Percentiles rank a stretch among this genome's conserved stretches.
phyloP scores from a whole-genome alignment of 2,888 invertebrate species.

The Agrochola macilenta region DNA sequence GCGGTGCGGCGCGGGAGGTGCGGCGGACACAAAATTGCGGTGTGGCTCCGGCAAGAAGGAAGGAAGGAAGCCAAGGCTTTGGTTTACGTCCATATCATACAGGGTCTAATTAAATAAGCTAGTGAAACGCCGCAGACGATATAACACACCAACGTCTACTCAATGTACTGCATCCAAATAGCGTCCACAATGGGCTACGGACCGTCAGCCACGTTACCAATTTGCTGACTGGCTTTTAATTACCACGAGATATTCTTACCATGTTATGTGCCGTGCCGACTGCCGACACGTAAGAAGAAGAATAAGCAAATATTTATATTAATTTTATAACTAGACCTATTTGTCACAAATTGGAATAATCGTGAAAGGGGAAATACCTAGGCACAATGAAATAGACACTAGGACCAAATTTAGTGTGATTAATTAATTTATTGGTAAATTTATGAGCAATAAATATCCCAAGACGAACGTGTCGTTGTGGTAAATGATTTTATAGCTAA shows the following conservation, averaged over 20 bases:
- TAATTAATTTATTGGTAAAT: not conserved
- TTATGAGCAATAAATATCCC: constrained; percentile 19
- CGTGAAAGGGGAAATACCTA: not conserved
- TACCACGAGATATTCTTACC: not conserved
- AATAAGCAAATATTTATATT: not conserved
- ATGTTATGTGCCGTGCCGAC: not conserved
- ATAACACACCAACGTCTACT: too few relatives aligned
- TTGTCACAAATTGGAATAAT: not conserved
- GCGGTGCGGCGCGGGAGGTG: too few relatives aligned
- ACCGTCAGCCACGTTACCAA: too few relatives aligned
- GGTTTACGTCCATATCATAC: too few relatives aligned
- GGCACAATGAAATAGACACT: not conserved
- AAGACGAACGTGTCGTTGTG: constrained; percentile 16
- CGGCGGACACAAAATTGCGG: too few relatives aligned
- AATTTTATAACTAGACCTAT: not conserved
- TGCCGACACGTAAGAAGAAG: too few relatives aligned
- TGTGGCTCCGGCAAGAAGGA: too few relatives aligned
- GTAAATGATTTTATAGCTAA: constrained; percentile 2
- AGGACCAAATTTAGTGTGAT: not conserved
- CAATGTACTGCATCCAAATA: too few relatives aligned
- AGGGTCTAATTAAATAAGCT: too few relatives aligned
- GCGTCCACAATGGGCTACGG: too few relatives aligned
- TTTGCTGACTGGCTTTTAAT: not conserved
- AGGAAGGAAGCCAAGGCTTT: too few relatives aligned
- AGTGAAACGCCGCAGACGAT: too few relatives aligned